These are phyloP conservation scores for Falco novaeseelandiae DNA, from an alignment of 2,797 vertebrate genomes.

Conservation along the genomic window DNA sequence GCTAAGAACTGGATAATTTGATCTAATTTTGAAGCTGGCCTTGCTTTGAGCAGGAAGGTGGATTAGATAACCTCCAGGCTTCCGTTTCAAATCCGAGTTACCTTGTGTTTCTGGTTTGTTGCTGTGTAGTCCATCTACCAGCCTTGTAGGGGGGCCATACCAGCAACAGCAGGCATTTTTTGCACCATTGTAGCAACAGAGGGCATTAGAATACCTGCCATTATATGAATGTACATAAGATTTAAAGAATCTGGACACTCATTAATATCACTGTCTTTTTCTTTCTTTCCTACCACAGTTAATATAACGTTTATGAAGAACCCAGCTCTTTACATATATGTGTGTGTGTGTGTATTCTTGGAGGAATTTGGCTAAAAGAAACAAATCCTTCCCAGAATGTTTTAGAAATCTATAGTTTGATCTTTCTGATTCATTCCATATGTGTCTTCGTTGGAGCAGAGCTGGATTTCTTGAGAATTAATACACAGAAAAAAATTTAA, in stretches of 20 bases:
- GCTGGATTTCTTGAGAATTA: neutral
- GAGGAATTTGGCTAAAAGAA: neutral
- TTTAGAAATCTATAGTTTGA: neutral
- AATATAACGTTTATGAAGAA: neutral
- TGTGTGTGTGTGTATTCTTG: neutral
- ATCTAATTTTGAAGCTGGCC: neutral
- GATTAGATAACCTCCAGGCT: neutral
- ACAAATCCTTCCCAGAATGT: neutral
- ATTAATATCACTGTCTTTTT: neutral
- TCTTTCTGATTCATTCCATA: neutral
- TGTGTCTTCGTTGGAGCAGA: neutral
- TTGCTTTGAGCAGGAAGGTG: neutral
- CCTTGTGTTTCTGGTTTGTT: neutral
- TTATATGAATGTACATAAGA: neutral
- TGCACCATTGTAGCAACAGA: neutral
- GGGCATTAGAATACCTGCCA: neutral
- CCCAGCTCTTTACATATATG: neutral
- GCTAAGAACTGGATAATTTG: neutral
- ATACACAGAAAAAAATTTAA: neutral
- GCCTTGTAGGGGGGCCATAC: neutral
- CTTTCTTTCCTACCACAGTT: neutral
- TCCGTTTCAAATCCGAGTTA: neutral
- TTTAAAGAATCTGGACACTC: neutral
- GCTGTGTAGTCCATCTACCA: neutral
- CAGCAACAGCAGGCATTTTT: neutral